Percentiles rank a stretch among this genome's conserved stretches.
Evolutionary conservation across 2,888 invertebrate genomes (phyloP).

Genomic region (Sisyra terminalis): DNA sequence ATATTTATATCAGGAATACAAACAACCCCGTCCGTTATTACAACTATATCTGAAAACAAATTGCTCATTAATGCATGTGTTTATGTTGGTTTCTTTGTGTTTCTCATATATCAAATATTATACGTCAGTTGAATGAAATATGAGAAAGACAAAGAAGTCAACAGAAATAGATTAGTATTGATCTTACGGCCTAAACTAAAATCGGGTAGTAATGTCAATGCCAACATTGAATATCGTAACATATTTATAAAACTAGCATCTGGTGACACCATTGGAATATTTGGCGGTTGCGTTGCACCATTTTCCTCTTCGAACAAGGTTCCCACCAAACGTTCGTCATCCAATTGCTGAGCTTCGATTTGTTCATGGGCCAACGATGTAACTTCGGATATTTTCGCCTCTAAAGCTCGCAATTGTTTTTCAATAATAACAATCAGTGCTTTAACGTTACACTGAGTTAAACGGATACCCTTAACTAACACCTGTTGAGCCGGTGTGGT

Average conservation of each 20-base stretch:
- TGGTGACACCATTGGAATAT: constrained; percentile 41
- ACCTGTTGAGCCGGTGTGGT: constrained; percentile 55
- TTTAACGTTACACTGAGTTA: constrained; percentile 39
- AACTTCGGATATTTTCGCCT: constrained; percentile 39
- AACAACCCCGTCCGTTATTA: constrained; percentile 59
- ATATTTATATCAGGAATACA: constrained; percentile 53
- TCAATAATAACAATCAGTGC: constrained; percentile 38
- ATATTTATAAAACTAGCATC: constrained; percentile 61
- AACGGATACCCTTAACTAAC: constrained; percentile 48
- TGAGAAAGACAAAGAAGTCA: too few relatives aligned
- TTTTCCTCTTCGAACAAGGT: constrained; percentile 33
- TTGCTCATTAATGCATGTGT: too few relatives aligned
- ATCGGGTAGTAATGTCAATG: constrained; percentile 55
- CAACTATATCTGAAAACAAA: constrained; percentile 42
- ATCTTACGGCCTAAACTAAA: constrained; percentile 52
- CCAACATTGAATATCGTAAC: constrained; percentile 57
- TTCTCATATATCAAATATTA: too few relatives aligned
- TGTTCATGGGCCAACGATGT: constrained; percentile 36
- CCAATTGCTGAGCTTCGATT: constrained; percentile 29
- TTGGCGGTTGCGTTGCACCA: constrained; percentile 26
- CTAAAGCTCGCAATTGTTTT: constrained; percentile 37
- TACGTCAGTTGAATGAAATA: too few relatives aligned
- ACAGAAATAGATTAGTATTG: too few relatives aligned
- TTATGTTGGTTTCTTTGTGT: too few relatives aligned
- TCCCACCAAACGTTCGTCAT: constrained; percentile 23